A percentile compares a stretch with the other conserved stretches of the same genome.
Evolutionary conservation across 2,113 vertebrate genomes (phyloP).

Genomic region (Harpagus bidentatus): DNA sequence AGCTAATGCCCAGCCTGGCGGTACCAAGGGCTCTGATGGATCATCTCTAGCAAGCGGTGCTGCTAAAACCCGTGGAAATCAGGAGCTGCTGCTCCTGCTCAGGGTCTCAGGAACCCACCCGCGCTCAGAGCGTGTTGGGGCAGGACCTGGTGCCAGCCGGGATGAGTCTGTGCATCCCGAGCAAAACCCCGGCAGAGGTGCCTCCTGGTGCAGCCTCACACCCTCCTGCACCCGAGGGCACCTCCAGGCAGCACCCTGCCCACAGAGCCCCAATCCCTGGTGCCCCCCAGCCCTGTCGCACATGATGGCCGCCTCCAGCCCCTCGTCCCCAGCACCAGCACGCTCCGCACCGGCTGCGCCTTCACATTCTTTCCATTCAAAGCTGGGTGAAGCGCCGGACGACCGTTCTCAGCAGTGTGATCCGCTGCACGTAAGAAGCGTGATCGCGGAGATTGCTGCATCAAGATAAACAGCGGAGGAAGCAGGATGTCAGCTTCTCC

Average conservation of each 20-base stretch:
- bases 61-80: neutral
- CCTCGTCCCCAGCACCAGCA: neutral
- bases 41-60: neutral
- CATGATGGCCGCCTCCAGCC: neutral
- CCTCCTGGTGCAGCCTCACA: neutral
- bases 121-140: rapidly evolving
- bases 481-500: neutral
- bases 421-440: neutral
- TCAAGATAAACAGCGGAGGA: neutral
- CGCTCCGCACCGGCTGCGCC: neutral
- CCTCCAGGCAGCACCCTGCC: neutral
- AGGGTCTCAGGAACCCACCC: neutral
- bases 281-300: too few species aligned
- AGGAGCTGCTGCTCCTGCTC: neutral
- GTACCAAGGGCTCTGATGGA: neutral
- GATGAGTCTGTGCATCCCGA: rapidly evolving
- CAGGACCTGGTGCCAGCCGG: neutral
- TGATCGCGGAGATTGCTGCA: neutral
- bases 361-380: neutral
- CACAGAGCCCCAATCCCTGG: rapidly evolving
- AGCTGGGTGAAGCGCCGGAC: neutral
- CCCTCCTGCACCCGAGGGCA: neutral
- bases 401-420: neutral
- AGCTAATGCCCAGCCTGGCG: neutral
- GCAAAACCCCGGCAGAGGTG: neutral